Percentiles rank a stretch among this genome's conserved stretches.
These are phyloP conservation scores for Cerceris ruficornis DNA, from an alignment of 2,888 invertebrate genomes.

Conservation along the genomic window DNA sequence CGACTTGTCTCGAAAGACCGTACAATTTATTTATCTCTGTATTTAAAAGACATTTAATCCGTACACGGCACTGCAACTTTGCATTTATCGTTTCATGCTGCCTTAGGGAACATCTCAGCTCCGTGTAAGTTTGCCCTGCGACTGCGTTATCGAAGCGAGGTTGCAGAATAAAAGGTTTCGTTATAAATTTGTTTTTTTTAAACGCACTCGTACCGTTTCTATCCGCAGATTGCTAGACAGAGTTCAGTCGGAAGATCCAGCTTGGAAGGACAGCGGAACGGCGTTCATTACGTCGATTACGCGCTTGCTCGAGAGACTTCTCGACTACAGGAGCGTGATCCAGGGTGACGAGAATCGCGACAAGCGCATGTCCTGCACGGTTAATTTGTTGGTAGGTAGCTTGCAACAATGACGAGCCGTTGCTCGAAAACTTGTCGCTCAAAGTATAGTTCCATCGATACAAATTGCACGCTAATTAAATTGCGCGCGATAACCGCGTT, in stretches of 20 bases:
- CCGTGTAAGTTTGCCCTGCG: conserved; percentile 89
- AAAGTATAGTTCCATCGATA: no score
- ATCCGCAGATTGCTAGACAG: conserved; percentile 89
- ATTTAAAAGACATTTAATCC: conserved; percentile 1
- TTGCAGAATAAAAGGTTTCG: background rate
- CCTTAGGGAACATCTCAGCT: conserved; percentile 94
- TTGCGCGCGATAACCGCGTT: conserved; percentile 11
- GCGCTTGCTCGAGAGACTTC: conserved; percentile 91
- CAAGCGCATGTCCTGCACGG: conserved; percentile 97
- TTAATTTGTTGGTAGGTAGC: conserved; percentile 91
- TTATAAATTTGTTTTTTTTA: conserved; percentile 24
- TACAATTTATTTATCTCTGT: no score
- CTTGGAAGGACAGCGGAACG: conserved; percentile 95
- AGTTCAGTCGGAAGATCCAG: conserved; percentile 91
- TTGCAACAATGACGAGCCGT: background rate
- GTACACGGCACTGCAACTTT: no score
- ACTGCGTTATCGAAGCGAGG: background rate
- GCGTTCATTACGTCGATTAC: conserved; percentile 97
- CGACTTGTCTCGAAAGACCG: no score
- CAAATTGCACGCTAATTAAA: conserved; percentile 1
- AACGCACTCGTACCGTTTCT: conserved; percentile 6
- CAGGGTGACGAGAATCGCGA: conserved; percentile 97
- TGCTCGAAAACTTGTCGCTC: background rate
- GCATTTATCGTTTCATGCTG: conserved; percentile 70
- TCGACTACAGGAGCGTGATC: conserved; percentile 97